These are phyloP conservation scores for Netelia virgata DNA, from an alignment of 2,888 invertebrate genomes.

Conservation along the genomic window DNA sequence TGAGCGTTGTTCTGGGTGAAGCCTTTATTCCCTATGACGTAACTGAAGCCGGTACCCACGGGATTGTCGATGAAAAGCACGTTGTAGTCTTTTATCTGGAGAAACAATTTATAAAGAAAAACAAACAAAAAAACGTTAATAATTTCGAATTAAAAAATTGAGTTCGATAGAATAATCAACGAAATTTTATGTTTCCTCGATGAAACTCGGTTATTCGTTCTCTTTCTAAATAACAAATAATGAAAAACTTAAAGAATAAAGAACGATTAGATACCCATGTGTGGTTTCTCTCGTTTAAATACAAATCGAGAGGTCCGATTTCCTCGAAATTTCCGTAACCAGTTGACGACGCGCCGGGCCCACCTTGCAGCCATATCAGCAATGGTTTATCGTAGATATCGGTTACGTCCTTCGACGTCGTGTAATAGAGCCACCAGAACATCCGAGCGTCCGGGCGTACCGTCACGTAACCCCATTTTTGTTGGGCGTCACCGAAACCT, in stretches of 20 bases:
- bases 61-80: constrained; percentile 96
- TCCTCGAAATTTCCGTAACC: constrained; percentile 96
- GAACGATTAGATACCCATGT: constrained; percentile 90
- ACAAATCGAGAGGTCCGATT: constrained; percentile 90
- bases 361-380: constrained; percentile 96
- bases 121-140: too few relatives aligned
- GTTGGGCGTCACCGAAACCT: constrained; percentile 88
- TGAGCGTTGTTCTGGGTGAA: constrained; percentile 87
- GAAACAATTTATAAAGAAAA: constrained; percentile 54
- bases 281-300: constrained; percentile 89
- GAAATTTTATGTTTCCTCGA: neutral
- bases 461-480: constrained; percentile 91
- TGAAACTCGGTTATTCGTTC: neutral
- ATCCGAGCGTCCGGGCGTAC: constrained; percentile 92
- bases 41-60: constrained; percentile 95
- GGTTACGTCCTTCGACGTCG: constrained; percentile 87
- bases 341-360: constrained; percentile 93
- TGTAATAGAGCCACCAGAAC: constrained; percentile 96
- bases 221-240: too few relatives aligned
- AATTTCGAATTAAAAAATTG: too few relatives aligned
- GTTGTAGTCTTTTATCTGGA: constrained; percentile 91
- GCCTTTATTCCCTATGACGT: constrained; percentile 87
- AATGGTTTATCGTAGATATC: constrained; percentile 89
- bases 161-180: too few relatives aligned
- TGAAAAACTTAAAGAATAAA: constrained; percentile 4